phyloP scores from a whole-genome alignment of 2,888 invertebrate genomes.

The Eupeodes latifasciatus region DNA sequence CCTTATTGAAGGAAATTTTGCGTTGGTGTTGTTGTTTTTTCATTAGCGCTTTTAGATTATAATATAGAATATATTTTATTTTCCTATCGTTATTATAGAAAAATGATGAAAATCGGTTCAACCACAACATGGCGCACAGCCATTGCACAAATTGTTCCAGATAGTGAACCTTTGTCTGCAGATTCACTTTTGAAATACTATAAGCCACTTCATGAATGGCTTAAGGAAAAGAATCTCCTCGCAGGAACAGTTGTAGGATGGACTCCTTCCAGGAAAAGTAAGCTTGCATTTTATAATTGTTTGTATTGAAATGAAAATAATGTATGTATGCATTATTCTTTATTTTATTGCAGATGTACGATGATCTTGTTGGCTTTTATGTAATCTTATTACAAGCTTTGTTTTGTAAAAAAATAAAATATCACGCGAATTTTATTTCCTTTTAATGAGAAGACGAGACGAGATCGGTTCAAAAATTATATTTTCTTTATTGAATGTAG shows the following conservation, averaged over 20 bases:
- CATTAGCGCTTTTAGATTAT: too few relatives aligned
- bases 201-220: conserved; percentile 89
- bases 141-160: conserved; percentile 88
- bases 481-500: too few relatives aligned
- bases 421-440: too few relatives aligned
- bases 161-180: conserved; percentile 89
- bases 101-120: conserved; percentile 87
- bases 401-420: too few relatives aligned
- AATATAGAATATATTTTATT: background rate
- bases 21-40: too few relatives aligned
- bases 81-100: conserved; percentile 79
- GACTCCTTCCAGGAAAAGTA: conserved; percentile 82
- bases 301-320: background rate
- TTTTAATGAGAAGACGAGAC: too few relatives aligned
- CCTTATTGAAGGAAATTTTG: too few relatives aligned
- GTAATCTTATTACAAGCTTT: too few relatives aligned
- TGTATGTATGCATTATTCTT: background rate
- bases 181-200: conserved; percentile 92
- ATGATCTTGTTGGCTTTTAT: background rate
- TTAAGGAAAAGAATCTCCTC: conserved; percentile 88
- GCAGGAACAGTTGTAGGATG: conserved; percentile 87
- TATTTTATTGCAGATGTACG: conserved; percentile 40
- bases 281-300: background rate
- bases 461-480: too few relatives aligned
- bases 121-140: conserved; percentile 91